phyloP scores from a whole-genome alignment of 1,140 invertebrate genomes.

The Carposina sasakii region DNA sequence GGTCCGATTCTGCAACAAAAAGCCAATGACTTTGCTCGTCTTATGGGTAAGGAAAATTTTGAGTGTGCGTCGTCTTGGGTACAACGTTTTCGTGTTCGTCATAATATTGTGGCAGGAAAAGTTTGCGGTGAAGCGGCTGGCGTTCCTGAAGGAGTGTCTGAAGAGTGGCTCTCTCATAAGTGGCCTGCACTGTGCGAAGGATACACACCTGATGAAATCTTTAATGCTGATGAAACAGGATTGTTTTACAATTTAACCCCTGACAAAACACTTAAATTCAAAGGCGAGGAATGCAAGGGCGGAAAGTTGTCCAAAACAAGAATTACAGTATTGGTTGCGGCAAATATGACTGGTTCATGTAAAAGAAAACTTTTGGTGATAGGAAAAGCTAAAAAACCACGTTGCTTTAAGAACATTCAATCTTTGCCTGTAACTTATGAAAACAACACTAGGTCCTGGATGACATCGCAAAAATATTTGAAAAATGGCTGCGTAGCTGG shows the following conservation, averaged over 20 bases:
- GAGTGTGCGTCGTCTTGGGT: too few species aligned
- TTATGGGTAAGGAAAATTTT: constrained; percentile 27
- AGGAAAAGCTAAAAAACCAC: constrained; percentile 21
- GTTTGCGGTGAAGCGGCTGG: too few species aligned
- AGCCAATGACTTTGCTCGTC: constrained; percentile 28
- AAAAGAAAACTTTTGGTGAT: too few species aligned
- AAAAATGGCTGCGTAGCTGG: constrained; percentile 22
- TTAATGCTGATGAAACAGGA: constrained; percentile 13
- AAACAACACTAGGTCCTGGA: constrained; percentile 24
- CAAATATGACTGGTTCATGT: too few species aligned
- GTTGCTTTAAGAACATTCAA: constrained; percentile 23
- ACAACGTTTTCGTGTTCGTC: constrained; percentile 18
- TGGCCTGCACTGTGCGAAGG: too few species aligned
- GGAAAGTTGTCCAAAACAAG: too few species aligned
- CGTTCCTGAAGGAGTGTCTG: too few species aligned
- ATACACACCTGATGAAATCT: too few species aligned
- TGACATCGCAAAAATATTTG: constrained; percentile 23
- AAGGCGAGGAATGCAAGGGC: constrained; percentile 12
- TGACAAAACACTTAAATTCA: constrained; percentile 21
- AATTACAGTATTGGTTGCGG: too few species aligned
- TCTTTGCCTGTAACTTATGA: constrained; percentile 26
- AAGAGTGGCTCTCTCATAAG: too few species aligned
- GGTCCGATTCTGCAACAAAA: constrained; percentile 31
- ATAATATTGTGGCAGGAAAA: constrained; percentile 23
- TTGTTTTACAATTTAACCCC: constrained; percentile 17